A percentile compares a stretch with the other conserved stretches of the same genome.
Conservation (phyloP, 2,113 vertebrate species). For the Paracanthobrama guichenoti region DNA sequence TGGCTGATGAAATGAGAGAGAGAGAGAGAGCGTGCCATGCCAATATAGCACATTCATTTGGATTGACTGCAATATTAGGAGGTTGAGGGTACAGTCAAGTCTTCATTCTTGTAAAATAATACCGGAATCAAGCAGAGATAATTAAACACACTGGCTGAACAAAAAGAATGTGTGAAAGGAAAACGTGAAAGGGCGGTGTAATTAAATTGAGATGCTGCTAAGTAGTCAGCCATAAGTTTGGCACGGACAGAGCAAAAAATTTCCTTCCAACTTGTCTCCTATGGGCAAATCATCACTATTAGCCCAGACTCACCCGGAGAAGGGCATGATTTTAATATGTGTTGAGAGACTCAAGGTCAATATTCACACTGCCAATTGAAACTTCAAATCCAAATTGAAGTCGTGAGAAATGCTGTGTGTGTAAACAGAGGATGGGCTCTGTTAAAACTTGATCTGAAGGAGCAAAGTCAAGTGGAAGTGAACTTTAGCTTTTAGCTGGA, state of each 20-base stretch:
- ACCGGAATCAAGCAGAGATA: slow-evolving; percentile 32
- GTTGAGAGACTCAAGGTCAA: not conserved
- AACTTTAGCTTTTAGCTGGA: slow-evolving; percentile 38
- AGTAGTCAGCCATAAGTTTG: slow-evolving; percentile 19
- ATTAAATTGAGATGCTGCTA: slow-evolving; percentile 8
- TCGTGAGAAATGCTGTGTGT: slow-evolving; percentile 21
- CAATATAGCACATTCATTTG: slow-evolving; percentile 37
- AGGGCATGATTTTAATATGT: not conserved
- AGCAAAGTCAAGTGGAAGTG: slow-evolving; percentile 18
- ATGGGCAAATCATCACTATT: slow-evolving; percentile 20
- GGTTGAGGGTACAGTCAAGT: slow-evolving; percentile 15
- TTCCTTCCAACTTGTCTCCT: slow-evolving; percentile 15
- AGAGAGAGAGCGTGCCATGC: not conserved
- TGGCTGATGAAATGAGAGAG: not conserved
- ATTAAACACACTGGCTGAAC: slow-evolving; percentile 25
- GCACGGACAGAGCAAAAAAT: not conserved
- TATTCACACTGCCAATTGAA: slow-evolving; percentile 36
- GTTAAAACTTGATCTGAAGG: slow-evolving; percentile 18
- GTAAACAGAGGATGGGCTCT: slow-evolving; percentile 13
- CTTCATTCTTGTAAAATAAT: slow-evolving; percentile 42
- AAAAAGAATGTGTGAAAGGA: slow-evolving; percentile 11
- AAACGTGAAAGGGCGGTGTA: slow-evolving; percentile 14
- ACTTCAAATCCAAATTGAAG: slow-evolving; percentile 11
- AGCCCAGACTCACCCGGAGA: slow-evolving; percentile 24
- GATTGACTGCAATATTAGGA: slow-evolving; percentile 34